Evolutionary conservation across 2,797 vertebrate genomes (phyloP).

Genomic region (Micrastur ruficollis): DNA sequence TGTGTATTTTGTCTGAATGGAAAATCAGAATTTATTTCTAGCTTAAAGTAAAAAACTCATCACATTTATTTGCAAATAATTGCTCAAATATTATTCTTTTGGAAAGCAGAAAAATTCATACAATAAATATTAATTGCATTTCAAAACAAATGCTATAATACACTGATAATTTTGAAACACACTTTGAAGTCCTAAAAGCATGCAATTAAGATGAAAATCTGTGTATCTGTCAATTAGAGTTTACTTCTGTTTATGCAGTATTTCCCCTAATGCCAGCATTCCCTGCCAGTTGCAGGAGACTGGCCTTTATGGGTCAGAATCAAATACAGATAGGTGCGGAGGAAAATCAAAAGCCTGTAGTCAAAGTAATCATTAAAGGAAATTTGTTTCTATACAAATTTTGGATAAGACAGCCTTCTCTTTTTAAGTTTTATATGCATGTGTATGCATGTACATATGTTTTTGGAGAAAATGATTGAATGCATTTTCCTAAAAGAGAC

Average conservation of each 20-base stretch:
- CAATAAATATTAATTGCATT: neutral
- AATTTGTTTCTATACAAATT: neutral
- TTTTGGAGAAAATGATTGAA: neutral
- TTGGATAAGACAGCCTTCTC: neutral
- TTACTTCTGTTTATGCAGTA: neutral
- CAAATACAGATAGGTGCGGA: neutral
- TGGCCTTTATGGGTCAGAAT: neutral
- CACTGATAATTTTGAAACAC: neutral
- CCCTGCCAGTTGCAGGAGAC: neutral
- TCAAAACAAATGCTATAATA: neutral
- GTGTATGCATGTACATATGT: neutral
- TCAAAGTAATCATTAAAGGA: neutral
- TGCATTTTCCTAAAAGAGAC: neutral
- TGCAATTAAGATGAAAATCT: neutral
- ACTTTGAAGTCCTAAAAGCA: neutral
- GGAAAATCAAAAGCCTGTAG: neutral
- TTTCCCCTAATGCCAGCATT: neutral
- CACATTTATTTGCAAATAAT: neutral
- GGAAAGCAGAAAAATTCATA: neutral
- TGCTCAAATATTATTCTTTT: neutral
- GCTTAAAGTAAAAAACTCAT: neutral
- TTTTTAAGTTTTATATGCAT: neutral
- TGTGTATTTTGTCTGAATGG: accelerated
- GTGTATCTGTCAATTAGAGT: neutral
- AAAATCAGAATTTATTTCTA: neutral